These are phyloP conservation scores for Kryptopterus vitreolus DNA, from an alignment of 2,797 vertebrate genomes.

Conservation along the genomic window DNA sequence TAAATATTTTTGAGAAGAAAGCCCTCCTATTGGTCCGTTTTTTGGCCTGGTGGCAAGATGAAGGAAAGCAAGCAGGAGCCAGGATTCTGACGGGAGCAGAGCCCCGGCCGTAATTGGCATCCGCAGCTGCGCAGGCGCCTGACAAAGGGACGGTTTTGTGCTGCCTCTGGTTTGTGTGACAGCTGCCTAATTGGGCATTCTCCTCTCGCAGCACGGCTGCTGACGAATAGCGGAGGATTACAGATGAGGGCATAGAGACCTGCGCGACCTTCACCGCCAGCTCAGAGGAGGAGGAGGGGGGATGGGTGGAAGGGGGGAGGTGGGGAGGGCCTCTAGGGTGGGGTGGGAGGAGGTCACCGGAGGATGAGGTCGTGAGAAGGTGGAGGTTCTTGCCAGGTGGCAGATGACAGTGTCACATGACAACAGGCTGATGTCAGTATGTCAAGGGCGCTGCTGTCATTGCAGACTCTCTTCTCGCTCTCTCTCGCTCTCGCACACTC, in stretches of 20 bases:
- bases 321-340: conserved; percentile 54
- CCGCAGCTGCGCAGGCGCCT: conserved; percentile 81
- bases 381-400: conserved; percentile 84
- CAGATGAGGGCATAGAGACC: conserved; percentile 99
- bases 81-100: neutral
- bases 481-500: conserved; percentile 35
- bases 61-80: neutral
- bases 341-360: conserved; percentile 76
- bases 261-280: conserved; percentile 91
- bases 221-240: conserved; percentile 99
- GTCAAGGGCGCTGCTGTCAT: conserved; percentile 89
- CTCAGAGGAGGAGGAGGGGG: conserved; percentile 82
- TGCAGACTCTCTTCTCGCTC: conserved; percentile 54
- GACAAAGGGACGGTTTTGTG: conserved; percentile 81
- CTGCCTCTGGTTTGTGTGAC: conserved; percentile 95
- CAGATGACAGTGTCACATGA: conserved; percentile 93
- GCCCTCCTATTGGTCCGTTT: neutral
- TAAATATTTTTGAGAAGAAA: conserved; percentile 21
- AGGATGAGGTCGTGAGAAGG: conserved; percentile 88
- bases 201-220: conserved; percentile 93
- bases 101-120: conserved; percentile 78
- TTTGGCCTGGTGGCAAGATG: neutral
- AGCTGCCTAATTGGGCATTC: conserved; percentile 99
- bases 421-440: conserved; percentile 83
- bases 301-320: conserved; percentile 79